A percentile compares a stretch with the other conserved stretches of the same genome.
These are phyloP conservation scores for Marisa cornuarietis DNA, from an alignment of 1,140 invertebrate genomes.

Conservation along the genomic window DNA sequence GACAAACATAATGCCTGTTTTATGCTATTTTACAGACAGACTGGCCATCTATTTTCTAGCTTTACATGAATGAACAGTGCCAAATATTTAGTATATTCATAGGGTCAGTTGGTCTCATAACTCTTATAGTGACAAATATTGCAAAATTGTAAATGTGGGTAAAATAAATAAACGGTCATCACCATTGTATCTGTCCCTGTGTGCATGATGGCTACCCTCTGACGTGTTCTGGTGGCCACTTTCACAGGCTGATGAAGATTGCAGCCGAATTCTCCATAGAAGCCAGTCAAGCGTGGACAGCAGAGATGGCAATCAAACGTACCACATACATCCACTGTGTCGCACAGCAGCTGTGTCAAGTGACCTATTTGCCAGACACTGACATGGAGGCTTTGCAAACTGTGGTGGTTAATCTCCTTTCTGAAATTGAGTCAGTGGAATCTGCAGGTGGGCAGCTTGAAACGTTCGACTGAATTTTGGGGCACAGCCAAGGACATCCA, in stretches of 20 bases:
- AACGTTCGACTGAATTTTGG: background rate
- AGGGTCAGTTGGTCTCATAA: too few species aligned
- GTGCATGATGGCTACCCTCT: background rate
- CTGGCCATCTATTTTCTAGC: too few species aligned
- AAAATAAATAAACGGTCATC: too few species aligned
- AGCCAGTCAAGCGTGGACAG: conserved; percentile 65
- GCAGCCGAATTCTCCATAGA: conserved; percentile 71
- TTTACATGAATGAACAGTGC: too few species aligned
- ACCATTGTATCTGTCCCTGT: too few species aligned
- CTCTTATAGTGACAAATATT: too few species aligned
- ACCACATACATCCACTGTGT: conserved; percentile 72
- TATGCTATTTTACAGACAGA: too few species aligned
- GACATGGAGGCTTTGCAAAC: conserved; percentile 69
- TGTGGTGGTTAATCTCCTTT: conserved; percentile 70
- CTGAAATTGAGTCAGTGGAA: conserved; percentile 72
- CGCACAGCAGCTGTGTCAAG: conserved; percentile 72
- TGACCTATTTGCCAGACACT: conserved; percentile 68
- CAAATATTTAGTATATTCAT: too few species aligned
- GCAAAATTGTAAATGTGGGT: too few species aligned
- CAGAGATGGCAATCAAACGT: conserved; percentile 69
- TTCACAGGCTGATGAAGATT: conserved; percentile 71
- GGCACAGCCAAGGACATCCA: too few species aligned
- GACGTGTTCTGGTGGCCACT: conserved; percentile 15
- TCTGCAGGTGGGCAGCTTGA: conserved; percentile 66
- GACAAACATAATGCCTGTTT: too few species aligned